These are phyloP conservation scores for Nyctibius grandis DNA, from an alignment of 2,797 vertebrate genomes.

Conservation along the genomic window DNA sequence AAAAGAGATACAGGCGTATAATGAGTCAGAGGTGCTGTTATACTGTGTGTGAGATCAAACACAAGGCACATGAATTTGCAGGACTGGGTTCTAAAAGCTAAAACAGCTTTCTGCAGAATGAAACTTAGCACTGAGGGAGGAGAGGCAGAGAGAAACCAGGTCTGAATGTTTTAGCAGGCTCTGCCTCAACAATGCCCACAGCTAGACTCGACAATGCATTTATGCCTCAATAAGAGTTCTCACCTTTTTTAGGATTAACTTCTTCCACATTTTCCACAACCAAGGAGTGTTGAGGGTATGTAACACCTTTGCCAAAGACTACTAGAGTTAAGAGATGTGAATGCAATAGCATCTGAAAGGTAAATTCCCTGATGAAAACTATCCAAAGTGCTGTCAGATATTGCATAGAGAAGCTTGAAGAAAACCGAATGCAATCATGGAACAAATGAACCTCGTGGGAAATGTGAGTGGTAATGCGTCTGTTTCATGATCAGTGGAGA, in stretches of 20 bases:
- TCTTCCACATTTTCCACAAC: background rate
- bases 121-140: background rate
- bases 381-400: background rate
- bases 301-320: background rate
- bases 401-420: background rate
- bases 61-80: background rate
- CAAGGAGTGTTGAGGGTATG: background rate
- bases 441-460: constrained; percentile 20
- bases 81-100: background rate
- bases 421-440: constrained; percentile 1
- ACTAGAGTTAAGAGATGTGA: background rate
- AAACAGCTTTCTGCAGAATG: background rate
- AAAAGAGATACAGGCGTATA: accelerated
- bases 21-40: background rate
- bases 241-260: background rate
- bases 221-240: background rate
- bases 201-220: background rate
- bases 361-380: background rate
- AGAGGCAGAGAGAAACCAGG: background rate
- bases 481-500: constrained; percentile 52
- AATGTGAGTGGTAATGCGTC: background rate
- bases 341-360: background rate
- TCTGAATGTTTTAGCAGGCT: background rate
- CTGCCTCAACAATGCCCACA: background rate
- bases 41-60: background rate